Evolutionary conservation across 1,140 invertebrate genomes (phyloP).

Genomic region (Acyrthosiphon pisum): DNA sequence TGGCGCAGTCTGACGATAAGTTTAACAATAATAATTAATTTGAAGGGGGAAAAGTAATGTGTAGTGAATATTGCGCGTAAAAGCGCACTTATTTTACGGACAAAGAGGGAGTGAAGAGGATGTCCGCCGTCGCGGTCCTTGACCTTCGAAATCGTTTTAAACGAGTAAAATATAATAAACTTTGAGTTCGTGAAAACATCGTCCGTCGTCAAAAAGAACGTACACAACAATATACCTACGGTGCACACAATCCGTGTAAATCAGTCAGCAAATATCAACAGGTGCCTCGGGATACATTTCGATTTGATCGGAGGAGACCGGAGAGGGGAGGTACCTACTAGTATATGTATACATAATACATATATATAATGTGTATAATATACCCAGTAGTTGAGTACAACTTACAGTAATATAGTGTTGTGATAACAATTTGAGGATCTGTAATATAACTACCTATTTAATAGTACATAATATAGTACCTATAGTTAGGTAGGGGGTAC

Average conservation of each 20-base stretch:
- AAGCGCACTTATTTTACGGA: conserved; percentile 27
- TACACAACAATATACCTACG: conserved; percentile 11
- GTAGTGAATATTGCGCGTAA: not conserved
- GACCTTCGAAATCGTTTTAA: conserved; percentile 45
- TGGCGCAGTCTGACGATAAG: not conserved
- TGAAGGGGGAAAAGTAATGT: conserved; percentile 32
- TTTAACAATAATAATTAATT: conserved; percentile 33
- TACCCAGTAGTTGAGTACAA: not conserved
- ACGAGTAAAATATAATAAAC: conserved; percentile 45
- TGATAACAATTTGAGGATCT: not conserved
- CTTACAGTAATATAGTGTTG: not conserved
- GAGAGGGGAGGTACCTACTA: not conserved
- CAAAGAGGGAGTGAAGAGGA: not conserved
- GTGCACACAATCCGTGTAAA: not conserved
- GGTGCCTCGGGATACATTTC: not conserved
- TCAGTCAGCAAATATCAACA: conserved; percentile 26
- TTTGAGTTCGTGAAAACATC: not conserved
- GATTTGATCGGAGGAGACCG: not conserved
- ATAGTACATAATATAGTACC: not conserved
- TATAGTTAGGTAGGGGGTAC: not conserved
- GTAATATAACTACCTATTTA: not conserved
- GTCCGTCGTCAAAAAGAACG: not conserved
- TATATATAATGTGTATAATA: not conserved
- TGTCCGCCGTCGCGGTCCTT: conserved; percentile 42
- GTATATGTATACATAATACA: not conserved